These are phyloP conservation scores for Tridacna gigas DNA, from an alignment of 2,888 invertebrate species.

Conservation along the genomic window DNA sequence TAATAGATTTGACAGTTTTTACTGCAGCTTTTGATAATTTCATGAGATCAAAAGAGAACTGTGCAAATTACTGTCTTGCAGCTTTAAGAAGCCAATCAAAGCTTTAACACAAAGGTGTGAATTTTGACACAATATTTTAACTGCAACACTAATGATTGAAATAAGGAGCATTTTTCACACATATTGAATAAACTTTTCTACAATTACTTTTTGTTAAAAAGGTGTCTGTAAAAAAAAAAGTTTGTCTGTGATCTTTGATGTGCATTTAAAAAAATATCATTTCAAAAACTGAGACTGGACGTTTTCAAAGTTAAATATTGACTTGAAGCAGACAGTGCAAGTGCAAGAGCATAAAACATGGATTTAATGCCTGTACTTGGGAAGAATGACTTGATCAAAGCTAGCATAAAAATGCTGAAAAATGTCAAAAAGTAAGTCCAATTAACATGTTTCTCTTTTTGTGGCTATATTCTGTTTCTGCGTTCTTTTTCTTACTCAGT, in stretches of 20 bases:
- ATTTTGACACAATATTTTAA: not conserved
- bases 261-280: not conserved
- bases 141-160: not conserved
- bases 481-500: not conserved
- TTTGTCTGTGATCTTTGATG: constrained; percentile 14
- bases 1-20: too few species aligned
- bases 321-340: too few species aligned
- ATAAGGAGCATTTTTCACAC: not conserved
- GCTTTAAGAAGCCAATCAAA: not conserved
- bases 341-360: not conserved
- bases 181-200: not conserved
- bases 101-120: not conserved
- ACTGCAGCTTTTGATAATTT: too few species aligned
- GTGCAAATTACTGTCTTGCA: too few species aligned
- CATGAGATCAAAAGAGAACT: too few species aligned
- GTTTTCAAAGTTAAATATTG: too few species aligned
- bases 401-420: constrained; percentile 58
- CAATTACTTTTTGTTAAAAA: not conserved
- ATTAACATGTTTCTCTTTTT: not conserved
- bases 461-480: not conserved
- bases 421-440: constrained; percentile 59
- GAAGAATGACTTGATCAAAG: constrained; percentile 57
- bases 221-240: constrained; percentile 6
- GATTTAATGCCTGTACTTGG: constrained; percentile 43
- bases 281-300: not conserved